These are phyloP conservation scores for Hermodice carunculata DNA, from an alignment of 2,888 invertebrate species.

Conservation along the genomic window DNA sequence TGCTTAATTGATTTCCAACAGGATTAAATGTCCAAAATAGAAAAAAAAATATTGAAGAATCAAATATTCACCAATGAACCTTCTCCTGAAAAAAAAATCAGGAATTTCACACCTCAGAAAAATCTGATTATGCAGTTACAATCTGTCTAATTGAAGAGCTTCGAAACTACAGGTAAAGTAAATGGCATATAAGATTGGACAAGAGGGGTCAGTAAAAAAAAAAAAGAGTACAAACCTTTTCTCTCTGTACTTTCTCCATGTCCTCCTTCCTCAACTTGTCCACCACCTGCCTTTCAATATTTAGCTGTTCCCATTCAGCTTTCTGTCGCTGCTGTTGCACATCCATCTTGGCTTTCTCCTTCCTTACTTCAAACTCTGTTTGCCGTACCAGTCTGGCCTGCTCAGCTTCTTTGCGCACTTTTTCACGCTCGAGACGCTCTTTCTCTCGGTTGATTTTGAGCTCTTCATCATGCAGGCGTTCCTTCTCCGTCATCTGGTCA, in stretches of 20 bases:
- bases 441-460: constrained; percentile 32
- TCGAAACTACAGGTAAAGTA: too few relatives aligned
- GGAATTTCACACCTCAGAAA: too few relatives aligned
- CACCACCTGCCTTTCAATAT: constrained; percentile 5
- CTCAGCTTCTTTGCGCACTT: constrained; percentile 29
- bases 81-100: too few relatives aligned
- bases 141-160: too few relatives aligned
- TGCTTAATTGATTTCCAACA: too few relatives aligned
- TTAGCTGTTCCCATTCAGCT: constrained; percentile 28
- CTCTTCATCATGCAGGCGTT: constrained; percentile 20
- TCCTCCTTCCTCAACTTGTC: constrained; percentile 15
- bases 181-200: too few relatives aligned
- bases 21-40: too few relatives aligned
- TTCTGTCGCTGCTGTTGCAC: constrained; percentile 21
- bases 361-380: too few relatives aligned
- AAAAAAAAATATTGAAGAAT: too few relatives aligned
- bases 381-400: constrained; percentile 25
- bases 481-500: constrained; percentile 45
- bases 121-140: too few relatives aligned
- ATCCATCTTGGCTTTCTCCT: constrained; percentile 18
- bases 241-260: constrained; percentile 17
- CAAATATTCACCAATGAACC: too few relatives aligned
- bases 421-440: constrained; percentile 38
- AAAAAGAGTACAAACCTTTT: constrained; percentile 11
- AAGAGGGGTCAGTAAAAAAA: too few relatives aligned